Evolutionary conservation across 2,113 vertebrate genomes (phyloP).

Genomic region (Danio rerio): DNA sequence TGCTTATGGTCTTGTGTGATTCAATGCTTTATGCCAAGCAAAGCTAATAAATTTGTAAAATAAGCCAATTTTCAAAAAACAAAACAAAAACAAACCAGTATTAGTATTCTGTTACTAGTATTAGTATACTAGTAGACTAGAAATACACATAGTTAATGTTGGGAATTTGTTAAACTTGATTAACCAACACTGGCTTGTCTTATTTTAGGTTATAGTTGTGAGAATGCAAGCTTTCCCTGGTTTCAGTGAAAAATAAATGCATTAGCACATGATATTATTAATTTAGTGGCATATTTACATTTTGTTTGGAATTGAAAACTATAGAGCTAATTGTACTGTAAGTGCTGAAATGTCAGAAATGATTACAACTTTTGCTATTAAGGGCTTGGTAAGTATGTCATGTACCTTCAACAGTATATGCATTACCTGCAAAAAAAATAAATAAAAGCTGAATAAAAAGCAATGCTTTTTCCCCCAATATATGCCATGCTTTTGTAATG

Average conservation of each 20-base stretch:
- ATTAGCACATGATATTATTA: no score
- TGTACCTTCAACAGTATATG: not conserved
- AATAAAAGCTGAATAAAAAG: not conserved
- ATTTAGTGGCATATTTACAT: not conserved
- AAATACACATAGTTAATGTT: not conserved
- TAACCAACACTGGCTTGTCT: no score
- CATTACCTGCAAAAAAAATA: not conserved
- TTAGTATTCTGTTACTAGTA: no score
- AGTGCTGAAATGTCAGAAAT: not conserved
- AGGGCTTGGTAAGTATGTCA: not conserved
- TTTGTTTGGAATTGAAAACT: not conserved
- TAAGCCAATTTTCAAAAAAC: no score
- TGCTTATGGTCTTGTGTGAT: no score
- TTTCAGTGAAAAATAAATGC: no score
- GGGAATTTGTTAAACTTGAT: no score
- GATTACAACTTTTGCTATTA: not conserved
- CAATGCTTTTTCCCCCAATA: not conserved
- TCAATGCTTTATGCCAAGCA: no score
- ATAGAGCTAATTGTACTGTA: not conserved
- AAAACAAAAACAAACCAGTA: no score
- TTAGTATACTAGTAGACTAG: not conserved
- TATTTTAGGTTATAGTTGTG: not conserved
- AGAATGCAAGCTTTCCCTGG: no score
- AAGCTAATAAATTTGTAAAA: no score
- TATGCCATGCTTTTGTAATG: not conserved